Evolutionary conservation across 2,888 invertebrate species (phyloP).

Genomic region (Morpho helenor): DNA sequence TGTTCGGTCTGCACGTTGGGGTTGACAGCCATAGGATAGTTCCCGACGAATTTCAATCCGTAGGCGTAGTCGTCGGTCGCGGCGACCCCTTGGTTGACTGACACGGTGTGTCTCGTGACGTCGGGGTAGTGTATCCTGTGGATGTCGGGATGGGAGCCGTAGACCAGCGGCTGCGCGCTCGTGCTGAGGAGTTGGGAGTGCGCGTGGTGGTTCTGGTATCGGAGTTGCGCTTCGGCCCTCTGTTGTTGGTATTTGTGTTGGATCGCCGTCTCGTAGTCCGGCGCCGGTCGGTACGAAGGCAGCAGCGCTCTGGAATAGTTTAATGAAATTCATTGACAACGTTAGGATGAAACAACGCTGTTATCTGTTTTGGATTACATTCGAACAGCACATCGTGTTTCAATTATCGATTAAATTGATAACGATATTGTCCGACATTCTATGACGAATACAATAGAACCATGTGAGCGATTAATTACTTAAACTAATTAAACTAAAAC

Average conservation of each 20-base stretch:
- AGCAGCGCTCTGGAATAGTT: slow-evolving; percentile 81
- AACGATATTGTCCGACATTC: no score
- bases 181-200: slow-evolving; percentile 42
- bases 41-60: slow-evolving; percentile 53
- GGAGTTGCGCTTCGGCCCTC: slow-evolving; percentile 55
- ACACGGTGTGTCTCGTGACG: slow-evolving; percentile 77
- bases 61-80: slow-evolving; percentile 57
- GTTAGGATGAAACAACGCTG: no score
- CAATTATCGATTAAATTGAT: no score
- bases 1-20: slow-evolving; percentile 63
- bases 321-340: background rate
- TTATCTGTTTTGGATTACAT: no score
- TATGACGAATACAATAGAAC: no score
- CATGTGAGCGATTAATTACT: no score
- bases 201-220: slow-evolving; percentile 58
- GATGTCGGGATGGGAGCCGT: slow-evolving; percentile 88
- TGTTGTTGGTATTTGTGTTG: slow-evolving; percentile 88
- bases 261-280: slow-evolving; percentile 96
- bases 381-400: no score
- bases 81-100: slow-evolving; percentile 43
- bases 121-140: slow-evolving; percentile 84
- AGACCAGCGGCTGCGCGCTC: slow-evolving; percentile 62
- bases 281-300: slow-evolving; percentile 93
- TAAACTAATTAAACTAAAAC: no score
- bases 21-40: slow-evolving; percentile 64